phyloP scores from a whole-genome alignment of 2,113 vertebrate species.

The Nannospalax galili region DNA sequence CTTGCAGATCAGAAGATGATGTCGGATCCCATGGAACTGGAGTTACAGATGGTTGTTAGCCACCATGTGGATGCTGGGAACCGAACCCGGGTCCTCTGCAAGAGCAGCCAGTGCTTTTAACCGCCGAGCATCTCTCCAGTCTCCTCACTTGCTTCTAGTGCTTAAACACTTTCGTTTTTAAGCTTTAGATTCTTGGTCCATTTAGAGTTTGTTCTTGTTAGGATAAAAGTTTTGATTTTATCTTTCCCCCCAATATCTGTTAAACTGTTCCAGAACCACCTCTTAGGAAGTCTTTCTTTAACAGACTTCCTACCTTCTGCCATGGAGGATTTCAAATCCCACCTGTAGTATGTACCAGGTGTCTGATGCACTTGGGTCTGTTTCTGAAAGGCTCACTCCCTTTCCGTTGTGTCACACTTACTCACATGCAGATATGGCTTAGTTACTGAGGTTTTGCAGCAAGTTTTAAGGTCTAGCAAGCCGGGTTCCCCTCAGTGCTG shows the following conservation, averaged over 20 bases:
- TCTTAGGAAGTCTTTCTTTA: neutral
- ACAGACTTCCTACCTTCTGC: neutral
- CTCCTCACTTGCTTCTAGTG: neutral
- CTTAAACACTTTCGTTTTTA: neutral
- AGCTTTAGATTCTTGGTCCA: neutral
- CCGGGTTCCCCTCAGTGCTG: neutral
- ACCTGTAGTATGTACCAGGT: neutral
- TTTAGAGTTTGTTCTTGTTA: neutral
- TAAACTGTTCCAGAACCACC: neutral
- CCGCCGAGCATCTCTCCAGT: no score
- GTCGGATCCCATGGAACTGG: no score
- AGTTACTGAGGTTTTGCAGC: neutral
- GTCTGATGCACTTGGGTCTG: neutral
- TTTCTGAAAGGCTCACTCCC: neutral
- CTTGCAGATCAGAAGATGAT: no score
- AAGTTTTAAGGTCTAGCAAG: neutral
- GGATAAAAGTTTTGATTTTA: neutral
- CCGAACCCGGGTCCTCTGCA: no score
- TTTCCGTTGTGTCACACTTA: neutral
- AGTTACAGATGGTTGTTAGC: no score
- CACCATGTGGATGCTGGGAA: no score
- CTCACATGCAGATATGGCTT: neutral
- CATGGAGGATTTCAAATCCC: neutral
- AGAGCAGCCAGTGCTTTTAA: no score
- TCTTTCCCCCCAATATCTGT: neutral